Conservation (phyloP, 2,113 vertebrate genomes). For the Rhegmatorhina hoffmannsi region DNA sequence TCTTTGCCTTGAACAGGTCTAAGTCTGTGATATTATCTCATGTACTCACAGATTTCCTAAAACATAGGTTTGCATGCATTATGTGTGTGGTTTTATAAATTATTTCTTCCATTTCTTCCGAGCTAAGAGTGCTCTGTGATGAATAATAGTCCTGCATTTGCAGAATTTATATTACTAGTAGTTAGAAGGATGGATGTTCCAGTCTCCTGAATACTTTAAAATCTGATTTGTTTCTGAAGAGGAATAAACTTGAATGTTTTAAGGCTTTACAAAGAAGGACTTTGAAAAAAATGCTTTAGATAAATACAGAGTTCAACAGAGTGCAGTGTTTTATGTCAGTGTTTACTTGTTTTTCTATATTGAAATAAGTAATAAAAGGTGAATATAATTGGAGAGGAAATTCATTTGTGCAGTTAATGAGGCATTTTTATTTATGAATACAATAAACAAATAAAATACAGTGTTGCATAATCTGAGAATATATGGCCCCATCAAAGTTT, state of each 20-base stretch:
- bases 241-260: background rate
- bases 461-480: background rate
- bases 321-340: background rate
- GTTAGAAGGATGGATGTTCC: conserved; percentile 22
- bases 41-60: background rate
- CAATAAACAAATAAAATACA: conserved; percentile 18
- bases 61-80: background rate
- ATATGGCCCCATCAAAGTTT: background rate
- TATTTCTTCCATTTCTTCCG: conserved; percentile 23
- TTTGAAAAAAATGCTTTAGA: background rate
- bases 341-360: background rate
- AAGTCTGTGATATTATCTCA: background rate
- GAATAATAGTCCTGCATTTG: background rate
- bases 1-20: background rate
- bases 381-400: conserved; percentile 25
- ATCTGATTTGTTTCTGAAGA: conserved; percentile 12
- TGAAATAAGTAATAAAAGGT: conserved; percentile 10
- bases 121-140: background rate
- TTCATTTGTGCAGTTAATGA: background rate
- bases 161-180: conserved; percentile 2
- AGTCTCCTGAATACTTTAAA: conserved; percentile 15
- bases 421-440: conserved; percentile 23
- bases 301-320: background rate
- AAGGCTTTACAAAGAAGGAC: background rate
- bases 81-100: background rate